Evolutionary conservation across 2,888 invertebrate genomes (phyloP).

Genomic region (Calameuta idolon): DNA sequence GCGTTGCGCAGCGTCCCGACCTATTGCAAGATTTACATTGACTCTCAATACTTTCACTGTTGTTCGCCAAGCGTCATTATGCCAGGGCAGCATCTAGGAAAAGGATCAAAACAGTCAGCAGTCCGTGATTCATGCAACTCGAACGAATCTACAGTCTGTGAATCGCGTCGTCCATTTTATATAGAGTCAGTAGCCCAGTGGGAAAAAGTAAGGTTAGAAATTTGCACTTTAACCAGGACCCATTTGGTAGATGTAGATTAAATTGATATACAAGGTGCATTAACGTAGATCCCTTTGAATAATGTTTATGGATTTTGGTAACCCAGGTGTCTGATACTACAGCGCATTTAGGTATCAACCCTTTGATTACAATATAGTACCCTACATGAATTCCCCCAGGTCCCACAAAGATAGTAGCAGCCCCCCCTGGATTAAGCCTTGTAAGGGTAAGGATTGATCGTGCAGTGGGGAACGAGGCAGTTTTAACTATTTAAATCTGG

Average conservation of each 20-base stretch:
- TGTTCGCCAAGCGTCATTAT: not conserved
- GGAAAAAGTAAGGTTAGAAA: not conserved
- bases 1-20: not conserved
- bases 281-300: not conserved
- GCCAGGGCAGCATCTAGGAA: not conserved
- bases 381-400: constrained; percentile 10
- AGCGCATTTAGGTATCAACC: constrained; percentile 31
- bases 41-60: not conserved
- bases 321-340: constrained; percentile 32
- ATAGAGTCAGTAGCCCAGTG: not conserved
- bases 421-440: constrained; percentile 9
- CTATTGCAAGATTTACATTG: not conserved
- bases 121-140: not conserved
- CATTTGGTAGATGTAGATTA: not conserved
- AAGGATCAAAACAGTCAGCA: not conserved
- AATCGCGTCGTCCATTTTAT: not conserved
- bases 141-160: not conserved
- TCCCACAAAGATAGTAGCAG: not conserved
- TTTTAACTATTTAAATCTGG: not conserved
- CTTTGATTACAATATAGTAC: constrained; percentile 34
- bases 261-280: not conserved
- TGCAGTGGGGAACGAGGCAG: not conserved
- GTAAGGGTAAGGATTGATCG: constrained; percentile 23
- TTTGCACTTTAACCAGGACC: not conserved
- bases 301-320: not conserved